Percentiles rank a stretch among this genome's conserved stretches.
phyloP scores from a whole-genome alignment of 2,113 vertebrate species.

The Haemorhous mexicanus region DNA sequence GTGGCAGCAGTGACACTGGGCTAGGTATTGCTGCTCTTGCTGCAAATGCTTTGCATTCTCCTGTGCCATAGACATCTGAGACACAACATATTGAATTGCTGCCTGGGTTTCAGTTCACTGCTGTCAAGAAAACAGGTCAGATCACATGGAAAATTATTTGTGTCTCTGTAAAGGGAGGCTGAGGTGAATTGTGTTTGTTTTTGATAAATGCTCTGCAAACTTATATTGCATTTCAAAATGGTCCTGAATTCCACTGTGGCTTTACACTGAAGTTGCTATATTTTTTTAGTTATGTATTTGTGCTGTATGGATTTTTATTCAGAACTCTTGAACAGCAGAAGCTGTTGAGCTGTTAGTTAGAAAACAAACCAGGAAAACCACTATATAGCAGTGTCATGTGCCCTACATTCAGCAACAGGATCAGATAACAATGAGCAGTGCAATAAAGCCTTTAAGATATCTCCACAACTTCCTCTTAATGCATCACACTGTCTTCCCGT shows the following conservation, averaged over 20 bases:
- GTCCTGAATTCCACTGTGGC: background rate
- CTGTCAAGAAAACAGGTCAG: constrained; percentile 23
- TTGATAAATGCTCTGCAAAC: background rate
- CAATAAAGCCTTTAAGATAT: constrained; percentile 50
- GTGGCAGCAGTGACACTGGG: background rate
- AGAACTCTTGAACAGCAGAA: background rate
- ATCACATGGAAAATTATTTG: background rate
- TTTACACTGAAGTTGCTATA: background rate
- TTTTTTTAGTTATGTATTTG: background rate
- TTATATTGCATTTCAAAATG: background rate
- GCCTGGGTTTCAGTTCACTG: background rate
- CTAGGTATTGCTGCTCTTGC: background rate
- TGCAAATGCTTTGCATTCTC: background rate
- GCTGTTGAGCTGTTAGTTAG: constrained; percentile 37
- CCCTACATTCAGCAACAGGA: constrained; percentile 60
- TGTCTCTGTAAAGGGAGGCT: background rate
- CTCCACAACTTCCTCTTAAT: constrained; percentile 71
- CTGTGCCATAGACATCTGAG: background rate
- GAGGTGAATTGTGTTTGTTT: background rate
- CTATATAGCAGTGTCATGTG: constrained; percentile 43
- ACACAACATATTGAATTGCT: background rate
- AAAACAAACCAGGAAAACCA: constrained; percentile 61
- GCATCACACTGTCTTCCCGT: constrained; percentile 18
- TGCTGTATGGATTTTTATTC: constrained; percentile 1
- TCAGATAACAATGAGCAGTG: constrained; percentile 71